These are phyloP conservation scores for Leptura quadrifasciata DNA, from an alignment of 2,888 invertebrate genomes.

Conservation along the genomic window DNA sequence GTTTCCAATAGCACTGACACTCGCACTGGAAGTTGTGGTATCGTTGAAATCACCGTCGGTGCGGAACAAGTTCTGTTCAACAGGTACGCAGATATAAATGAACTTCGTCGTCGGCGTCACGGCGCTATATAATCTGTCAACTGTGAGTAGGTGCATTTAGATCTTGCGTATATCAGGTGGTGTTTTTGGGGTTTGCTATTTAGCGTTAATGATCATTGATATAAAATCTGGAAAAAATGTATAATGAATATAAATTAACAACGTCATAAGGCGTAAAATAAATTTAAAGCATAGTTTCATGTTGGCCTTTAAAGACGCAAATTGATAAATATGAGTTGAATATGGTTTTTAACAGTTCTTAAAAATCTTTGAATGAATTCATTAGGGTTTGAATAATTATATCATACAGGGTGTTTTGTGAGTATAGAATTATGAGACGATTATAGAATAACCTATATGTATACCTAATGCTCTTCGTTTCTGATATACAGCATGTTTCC, in stretches of 20 bases:
- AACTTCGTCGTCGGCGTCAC: conserved; percentile 36
- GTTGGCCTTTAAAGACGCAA: not conserved
- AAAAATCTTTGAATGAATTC: no score
- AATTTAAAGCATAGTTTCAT: not conserved
- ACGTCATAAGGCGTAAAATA: not conserved
- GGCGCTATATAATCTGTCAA: conserved; percentile 45
- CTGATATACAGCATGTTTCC: no score
- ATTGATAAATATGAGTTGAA: not conserved
- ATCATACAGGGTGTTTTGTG: no score
- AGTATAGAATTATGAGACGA: no score
- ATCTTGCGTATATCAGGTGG: conserved; percentile 44
- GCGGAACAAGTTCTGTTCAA: conserved; percentile 36
- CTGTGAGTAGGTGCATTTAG: conserved; percentile 46
- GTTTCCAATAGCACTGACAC: conserved; percentile 26
- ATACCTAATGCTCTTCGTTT: no score
- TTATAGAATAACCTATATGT: no score
- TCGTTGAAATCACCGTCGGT: conserved; percentile 45
- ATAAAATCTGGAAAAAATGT: not conserved
- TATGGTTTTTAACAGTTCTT: not conserved
- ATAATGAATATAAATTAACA: conserved; percentile 5
- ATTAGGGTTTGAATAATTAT: no score
- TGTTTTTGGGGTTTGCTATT: conserved; percentile 26
- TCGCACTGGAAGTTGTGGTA: conserved; percentile 42
- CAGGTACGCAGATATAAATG: conserved; percentile 46
- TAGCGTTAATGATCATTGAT: conserved; percentile 1